A percentile compares a stretch with the other conserved stretches of the same genome.
These are phyloP conservation scores for Rhinoderma darwinii DNA, from an alignment of 2,113 vertebrate species.

Conservation along the genomic window DNA sequence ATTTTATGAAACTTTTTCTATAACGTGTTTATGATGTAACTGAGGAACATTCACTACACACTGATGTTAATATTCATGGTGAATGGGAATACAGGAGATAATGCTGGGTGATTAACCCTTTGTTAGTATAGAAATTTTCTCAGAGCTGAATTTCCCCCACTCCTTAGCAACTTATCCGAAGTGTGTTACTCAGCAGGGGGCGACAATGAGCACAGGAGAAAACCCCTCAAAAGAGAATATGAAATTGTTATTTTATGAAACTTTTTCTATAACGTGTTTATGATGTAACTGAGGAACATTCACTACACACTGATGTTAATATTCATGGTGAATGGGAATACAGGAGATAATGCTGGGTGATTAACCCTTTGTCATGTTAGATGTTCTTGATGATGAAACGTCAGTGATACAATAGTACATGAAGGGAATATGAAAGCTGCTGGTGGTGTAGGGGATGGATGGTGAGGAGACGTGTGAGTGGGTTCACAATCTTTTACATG, in stretches of 20 bases:
- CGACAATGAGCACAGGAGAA: background rate
- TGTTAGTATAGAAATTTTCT: background rate
- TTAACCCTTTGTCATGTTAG: too few species aligned
- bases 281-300: too few species aligned
- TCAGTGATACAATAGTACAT: background rate
- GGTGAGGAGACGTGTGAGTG: background rate
- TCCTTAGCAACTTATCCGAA: too few species aligned
- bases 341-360: background rate
- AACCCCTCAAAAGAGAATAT: too few species aligned
- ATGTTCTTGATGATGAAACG: background rate
- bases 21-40: too few species aligned
- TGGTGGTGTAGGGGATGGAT: background rate
- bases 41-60: too few species aligned
- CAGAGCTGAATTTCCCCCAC: too few species aligned
- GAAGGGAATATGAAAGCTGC: background rate
- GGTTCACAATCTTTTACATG: background rate
- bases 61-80: background rate
- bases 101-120: background rate
- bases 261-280: too few species aligned
- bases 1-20: too few species aligned
- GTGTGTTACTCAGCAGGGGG: too few species aligned
- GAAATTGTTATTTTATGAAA: too few species aligned
- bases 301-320: too few species aligned
- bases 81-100: background rate
- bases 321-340: background rate